A percentile compares a stretch with the other conserved stretches of the same genome.
Evolutionary conservation across 1,140 invertebrate genomes (phyloP).

Genomic region (Capitella teleta): DNA sequence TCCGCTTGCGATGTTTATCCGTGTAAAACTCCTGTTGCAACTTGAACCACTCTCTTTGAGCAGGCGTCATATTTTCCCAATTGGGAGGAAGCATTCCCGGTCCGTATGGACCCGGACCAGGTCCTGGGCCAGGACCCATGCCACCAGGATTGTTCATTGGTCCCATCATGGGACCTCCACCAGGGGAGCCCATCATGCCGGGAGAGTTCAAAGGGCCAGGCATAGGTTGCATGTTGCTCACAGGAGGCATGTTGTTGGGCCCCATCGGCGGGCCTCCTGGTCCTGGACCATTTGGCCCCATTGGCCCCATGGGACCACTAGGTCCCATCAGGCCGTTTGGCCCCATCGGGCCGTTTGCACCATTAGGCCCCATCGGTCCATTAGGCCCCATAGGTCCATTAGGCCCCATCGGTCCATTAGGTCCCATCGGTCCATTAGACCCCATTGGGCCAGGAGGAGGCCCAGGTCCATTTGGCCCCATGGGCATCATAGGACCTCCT

Average conservation of each 20-base stretch:
- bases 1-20: slow-evolving; percentile 28
- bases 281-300: slow-evolving; percentile 3
- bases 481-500: slow-evolving; percentile 5
- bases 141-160: slow-evolving; percentile 1
- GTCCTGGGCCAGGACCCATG: slow-evolving; percentile 16
- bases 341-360: neutral
- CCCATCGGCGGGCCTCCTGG: slow-evolving; percentile 9
- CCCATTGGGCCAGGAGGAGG: neutral
- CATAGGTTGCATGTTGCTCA: slow-evolving; percentile 6
- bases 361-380: slow-evolving; percentile 9
- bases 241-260: slow-evolving; percentile 14
- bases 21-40: slow-evolving; percentile 51
- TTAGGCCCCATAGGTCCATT: slow-evolving; percentile 5
- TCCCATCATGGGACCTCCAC: slow-evolving; percentile 17
- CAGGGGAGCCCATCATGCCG: slow-evolving; percentile 28
- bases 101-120: slow-evolving; percentile 13
- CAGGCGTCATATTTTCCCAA: slow-evolving; percentile 29
- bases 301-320: slow-evolving; percentile 1
- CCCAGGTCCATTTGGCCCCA: slow-evolving; percentile 8
- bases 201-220: too few relatives aligned
- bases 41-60: slow-evolving; percentile 62
- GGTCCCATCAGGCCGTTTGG: slow-evolving; percentile 7
- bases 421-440: neutral
- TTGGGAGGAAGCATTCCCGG: slow-evolving; percentile 12
- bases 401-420: neutral